phyloP scores from a whole-genome alignment of 2,113 vertebrate genomes.

The Hiodon tergisus region DNA sequence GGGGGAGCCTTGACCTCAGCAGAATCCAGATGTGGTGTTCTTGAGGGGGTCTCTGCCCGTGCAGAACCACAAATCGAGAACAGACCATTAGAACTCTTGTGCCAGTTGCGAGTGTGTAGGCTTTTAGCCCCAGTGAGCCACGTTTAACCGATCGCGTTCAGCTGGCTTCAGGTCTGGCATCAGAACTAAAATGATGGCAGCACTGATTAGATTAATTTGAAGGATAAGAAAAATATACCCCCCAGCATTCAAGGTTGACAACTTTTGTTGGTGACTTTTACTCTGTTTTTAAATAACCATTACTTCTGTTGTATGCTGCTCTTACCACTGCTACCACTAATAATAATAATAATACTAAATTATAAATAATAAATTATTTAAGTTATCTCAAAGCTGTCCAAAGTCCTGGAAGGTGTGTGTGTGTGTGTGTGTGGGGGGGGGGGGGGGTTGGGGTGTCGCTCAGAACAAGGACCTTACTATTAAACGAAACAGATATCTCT shows the following conservation, averaged over 20 bases:
- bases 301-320: background rate
- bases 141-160: slow-evolving; percentile 64
- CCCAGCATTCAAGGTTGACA: too few species aligned
- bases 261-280: too few species aligned
- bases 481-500: background rate
- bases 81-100: slow-evolving; percentile 56
- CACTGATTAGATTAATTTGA: slow-evolving; percentile 81
- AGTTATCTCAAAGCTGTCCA: background rate
- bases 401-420: background rate
- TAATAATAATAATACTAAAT: background rate
- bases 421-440: too few species aligned
- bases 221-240: slow-evolving; percentile 31
- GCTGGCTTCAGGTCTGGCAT: slow-evolving; percentile 53
- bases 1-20: slow-evolving; percentile 96
- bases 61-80: slow-evolving; percentile 62
- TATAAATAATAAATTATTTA: background rate
- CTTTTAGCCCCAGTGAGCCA: slow-evolving; percentile 46
- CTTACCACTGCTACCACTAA: background rate
- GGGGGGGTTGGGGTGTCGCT: background rate
- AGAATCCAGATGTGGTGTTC: slow-evolving; percentile 97
- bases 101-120: slow-evolving; percentile 48
- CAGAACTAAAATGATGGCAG: slow-evolving; percentile 64
- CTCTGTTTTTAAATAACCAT: too few species aligned
- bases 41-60: slow-evolving; percentile 63
- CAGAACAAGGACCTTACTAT: slow-evolving; percentile 8